Evolutionary conservation across 2,888 invertebrate genomes (phyloP).

Genomic region (Pterobdella sp.): DNA sequence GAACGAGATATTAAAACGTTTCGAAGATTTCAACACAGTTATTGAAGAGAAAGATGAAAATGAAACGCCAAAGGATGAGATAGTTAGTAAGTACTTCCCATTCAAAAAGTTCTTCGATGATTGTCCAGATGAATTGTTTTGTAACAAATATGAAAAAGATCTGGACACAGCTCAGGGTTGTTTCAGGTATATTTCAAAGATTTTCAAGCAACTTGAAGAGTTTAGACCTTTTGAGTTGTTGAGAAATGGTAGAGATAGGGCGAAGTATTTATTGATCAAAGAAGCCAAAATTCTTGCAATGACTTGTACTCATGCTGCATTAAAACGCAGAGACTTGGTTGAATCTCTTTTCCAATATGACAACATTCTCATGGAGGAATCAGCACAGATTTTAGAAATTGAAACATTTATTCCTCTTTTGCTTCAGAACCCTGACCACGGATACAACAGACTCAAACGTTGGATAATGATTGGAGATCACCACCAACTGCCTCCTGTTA

Average conservation of each 20-base stretch:
- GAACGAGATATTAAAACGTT: slow-evolving; percentile 72
- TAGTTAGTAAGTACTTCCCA: slow-evolving; percentile 68
- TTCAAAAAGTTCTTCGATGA: slow-evolving; percentile 86
- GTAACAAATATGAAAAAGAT: slow-evolving; percentile 67
- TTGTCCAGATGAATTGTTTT: slow-evolving; percentile 85
- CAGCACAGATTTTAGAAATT: slow-evolving; percentile 96
- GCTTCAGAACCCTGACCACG: slow-evolving; percentile 95
- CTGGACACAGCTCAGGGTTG: slow-evolving; percentile 83
- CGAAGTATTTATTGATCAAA: slow-evolving; percentile 89
- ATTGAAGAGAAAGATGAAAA: neutral
- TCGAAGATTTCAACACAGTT: slow-evolving; percentile 74
- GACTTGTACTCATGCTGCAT: slow-evolving; percentile 98
- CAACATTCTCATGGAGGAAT: slow-evolving; percentile 97
- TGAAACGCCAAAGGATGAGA: slow-evolving; percentile 36
- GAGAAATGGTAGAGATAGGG: slow-evolving; percentile 85
- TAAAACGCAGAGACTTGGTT: slow-evolving; percentile 89
- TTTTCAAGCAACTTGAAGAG: slow-evolving; percentile 93
- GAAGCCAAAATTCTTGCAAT: slow-evolving; percentile 99
- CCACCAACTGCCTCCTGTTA: slow-evolving; percentile 96
- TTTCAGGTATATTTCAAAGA: slow-evolving; percentile 82
- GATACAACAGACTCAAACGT: slow-evolving; percentile 84
- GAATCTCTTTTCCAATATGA: slow-evolving; percentile 81
- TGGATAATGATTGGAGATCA: slow-evolving; percentile 99
- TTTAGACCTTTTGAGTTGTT: slow-evolving; percentile 94
- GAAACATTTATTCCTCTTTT: slow-evolving; percentile 97